These are phyloP conservation scores for Hipparchia semele DNA, from an alignment of 2,888 invertebrate species.

Conservation along the genomic window DNA sequence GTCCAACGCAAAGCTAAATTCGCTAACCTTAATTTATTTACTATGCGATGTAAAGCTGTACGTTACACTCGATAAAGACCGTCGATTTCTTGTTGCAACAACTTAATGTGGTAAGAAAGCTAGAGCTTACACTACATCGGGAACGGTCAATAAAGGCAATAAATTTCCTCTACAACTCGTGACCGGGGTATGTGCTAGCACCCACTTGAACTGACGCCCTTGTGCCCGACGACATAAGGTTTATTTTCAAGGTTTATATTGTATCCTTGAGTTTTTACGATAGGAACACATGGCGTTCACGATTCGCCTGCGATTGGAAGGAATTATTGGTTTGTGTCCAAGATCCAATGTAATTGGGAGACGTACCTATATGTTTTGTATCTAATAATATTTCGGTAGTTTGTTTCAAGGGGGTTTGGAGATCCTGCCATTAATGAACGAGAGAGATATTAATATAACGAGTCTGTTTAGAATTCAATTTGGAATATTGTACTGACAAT, in stretches of 20 bases:
- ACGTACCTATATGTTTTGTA: slow-evolving; percentile 19
- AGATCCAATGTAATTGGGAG: slow-evolving; percentile 27
- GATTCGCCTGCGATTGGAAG: slow-evolving; percentile 44
- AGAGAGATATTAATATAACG: too few relatives aligned
- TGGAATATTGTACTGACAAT: too few relatives aligned
- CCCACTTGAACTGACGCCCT: slow-evolving; percentile 12
- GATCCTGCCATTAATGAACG: neutral
- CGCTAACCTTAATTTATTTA: neutral
- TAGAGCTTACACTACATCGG: slow-evolving; percentile 49
- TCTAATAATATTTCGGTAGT: slow-evolving; percentile 15
- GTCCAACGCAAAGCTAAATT: neutral
- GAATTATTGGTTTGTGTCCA: slow-evolving; percentile 46
- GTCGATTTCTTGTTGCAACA: slow-evolving; percentile 49
- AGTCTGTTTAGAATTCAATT: too few relatives aligned
- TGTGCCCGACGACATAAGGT: slow-evolving; percentile 20
- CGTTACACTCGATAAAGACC: slow-evolving; percentile 41
- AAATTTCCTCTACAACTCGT: slow-evolving; percentile 44
- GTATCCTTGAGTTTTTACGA: slow-evolving; percentile 43
- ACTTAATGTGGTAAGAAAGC: slow-evolving; percentile 48
- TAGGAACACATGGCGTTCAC: slow-evolving; percentile 44
- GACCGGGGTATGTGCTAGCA: slow-evolving; percentile 23
- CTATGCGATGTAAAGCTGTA: slow-evolving; percentile 5
- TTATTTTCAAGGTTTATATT: slow-evolving; percentile 22
- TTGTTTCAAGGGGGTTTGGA: slow-evolving; percentile 5
- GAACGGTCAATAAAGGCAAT: slow-evolving; percentile 56